Conservation (phyloP, 2,888 invertebrate genomes). For the Cancer borealis region DNA sequence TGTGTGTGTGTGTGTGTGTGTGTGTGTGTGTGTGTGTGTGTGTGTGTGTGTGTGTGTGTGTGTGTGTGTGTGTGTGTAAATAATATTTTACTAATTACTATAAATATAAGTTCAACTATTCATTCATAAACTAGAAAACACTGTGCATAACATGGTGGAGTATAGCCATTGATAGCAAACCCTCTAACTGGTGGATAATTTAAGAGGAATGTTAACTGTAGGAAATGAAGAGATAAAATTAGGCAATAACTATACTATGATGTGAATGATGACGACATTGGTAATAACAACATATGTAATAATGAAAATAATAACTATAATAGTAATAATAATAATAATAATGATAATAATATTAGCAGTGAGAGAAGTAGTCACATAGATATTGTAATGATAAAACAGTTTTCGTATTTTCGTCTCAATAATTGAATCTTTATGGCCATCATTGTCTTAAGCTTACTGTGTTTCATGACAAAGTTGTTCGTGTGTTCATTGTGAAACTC, state of each 20-base stretch:
- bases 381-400: no score
- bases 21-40: constrained; percentile 50
- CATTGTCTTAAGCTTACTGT: no score
- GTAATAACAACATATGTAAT: neutral
- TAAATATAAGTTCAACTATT: neutral
- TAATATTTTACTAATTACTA: neutral
- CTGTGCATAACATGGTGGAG: no score
- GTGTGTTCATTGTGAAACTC: no score
- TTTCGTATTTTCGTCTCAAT: no score
- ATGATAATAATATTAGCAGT: no score
- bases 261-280: neutral
- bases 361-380: no score
- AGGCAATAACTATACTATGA: neutral
- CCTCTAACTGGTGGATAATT: neutral
- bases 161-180: neutral
- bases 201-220: neutral
- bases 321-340: no score
- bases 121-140: neutral
- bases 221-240: neutral
- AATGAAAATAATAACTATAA: no score
- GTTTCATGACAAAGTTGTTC: no score
- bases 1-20: constrained; percentile 1
- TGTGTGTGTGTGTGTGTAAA: neutral
- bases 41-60: constrained; percentile 48
- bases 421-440: no score